These are phyloP conservation scores for Sus cebifrons DNA, from an alignment of 2,797 vertebrate species.

Conservation along the genomic window DNA sequence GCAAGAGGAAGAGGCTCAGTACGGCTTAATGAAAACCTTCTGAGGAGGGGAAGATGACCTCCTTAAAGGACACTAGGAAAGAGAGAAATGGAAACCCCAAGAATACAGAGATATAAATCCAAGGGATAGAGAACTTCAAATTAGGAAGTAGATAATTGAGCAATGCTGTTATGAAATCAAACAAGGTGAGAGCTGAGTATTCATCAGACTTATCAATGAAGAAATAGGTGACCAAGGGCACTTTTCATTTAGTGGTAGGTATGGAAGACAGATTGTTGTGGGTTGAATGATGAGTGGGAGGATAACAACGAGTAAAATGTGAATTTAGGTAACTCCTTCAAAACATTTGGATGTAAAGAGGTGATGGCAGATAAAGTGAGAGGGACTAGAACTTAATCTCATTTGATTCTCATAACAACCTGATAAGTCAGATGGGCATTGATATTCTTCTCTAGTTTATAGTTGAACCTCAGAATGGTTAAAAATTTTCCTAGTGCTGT, in stretches of 20 bases:
- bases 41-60: neutral
- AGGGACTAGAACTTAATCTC: constrained; percentile 44
- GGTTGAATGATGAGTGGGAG: neutral
- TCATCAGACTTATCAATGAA: neutral
- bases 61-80: neutral
- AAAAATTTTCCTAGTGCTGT: neutral
- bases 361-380: neutral
- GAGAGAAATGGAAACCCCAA: neutral
- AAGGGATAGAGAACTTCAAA: constrained; percentile 22
- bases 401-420: neutral
- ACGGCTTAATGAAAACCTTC: neutral
- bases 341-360: neutral
- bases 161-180: constrained; percentile 27
- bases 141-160: neutral
- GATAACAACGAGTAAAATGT: neutral
- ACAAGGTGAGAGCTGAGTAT: neutral
- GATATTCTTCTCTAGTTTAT: neutral
- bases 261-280: neutral
- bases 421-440: neutral
- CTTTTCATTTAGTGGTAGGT: neutral
- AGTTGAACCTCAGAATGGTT: neutral
- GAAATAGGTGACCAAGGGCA: constrained; percentile 29
- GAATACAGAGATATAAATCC: constrained; percentile 35
- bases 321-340: neutral
- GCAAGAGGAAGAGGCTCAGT: neutral